Base-by-base conservation (phyloP, 2,113 vertebrate species). In the Campylomormyrus numenius region DNA sequence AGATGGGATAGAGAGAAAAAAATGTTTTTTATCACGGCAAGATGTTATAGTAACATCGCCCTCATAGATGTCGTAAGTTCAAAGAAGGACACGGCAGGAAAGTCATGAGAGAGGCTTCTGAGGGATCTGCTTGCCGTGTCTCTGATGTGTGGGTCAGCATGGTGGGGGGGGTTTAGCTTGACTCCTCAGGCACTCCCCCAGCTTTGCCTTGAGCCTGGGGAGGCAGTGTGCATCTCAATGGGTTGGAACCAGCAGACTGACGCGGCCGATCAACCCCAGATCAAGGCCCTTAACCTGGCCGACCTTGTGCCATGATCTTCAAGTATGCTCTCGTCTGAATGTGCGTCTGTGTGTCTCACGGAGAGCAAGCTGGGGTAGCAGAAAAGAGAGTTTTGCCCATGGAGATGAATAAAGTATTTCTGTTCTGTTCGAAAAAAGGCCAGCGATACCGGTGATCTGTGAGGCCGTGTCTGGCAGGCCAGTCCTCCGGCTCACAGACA, bases 401-500 rank as follows among this genome's bases (percentile, higher is more conserved):
- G 58, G 58, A n/a, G n/a, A 66, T 11, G 62, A 66, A 11, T 66
- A 3, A 66, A 66, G n/a, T 27, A 66, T 66, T 10, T 11, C 9
- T 10, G 8, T 62, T 24, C 21, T 24, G 56, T 58, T 58, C 21
- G 21, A 58, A 58, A 24, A 58, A 58, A 58, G 6, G 6, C 21
- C 56, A 58, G 1, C 8, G 3, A 53, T 3, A n/a, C 0, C 10
- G n/a, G 11, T 11, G n/a, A 88, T 89, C 56, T 19, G 35, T 19
- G 70, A 77, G 27, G 31, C 11, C 2, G 5, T 42, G 27, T 27
- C 9, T 31, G 62, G 27, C 10, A 11, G 62, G 62, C 10, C 8
- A 10, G 62, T 7, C 89, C 2, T 91, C 39, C 87, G 11, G 90
- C 2, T 92, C 27, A 94, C 8, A 91, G 88, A 92, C 87, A 92